Conservation (phyloP, 2,113 vertebrate species). For the Vanacampus margaritifer region DNA sequence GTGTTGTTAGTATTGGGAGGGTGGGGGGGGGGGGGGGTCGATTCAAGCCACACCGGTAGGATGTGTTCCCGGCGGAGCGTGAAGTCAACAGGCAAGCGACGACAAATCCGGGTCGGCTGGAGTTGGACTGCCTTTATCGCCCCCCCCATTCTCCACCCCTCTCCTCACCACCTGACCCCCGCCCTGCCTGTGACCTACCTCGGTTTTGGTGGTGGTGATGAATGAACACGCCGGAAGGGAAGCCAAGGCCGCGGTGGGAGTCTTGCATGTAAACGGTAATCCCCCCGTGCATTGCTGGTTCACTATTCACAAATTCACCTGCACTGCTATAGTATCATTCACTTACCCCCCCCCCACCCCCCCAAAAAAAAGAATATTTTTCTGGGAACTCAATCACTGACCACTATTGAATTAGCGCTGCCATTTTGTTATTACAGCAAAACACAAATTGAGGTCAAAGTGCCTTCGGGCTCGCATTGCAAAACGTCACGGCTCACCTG, state of each 20-base stretch:
- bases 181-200: constrained; percentile 32
- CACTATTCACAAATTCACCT: not conserved
- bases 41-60: not conserved
- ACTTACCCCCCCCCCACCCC: too few species aligned
- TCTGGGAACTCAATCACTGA: too few species aligned
- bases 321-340: not conserved
- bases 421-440: too few species aligned
- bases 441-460: too few species aligned
- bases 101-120: not conserved
- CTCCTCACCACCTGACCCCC: not conserved
- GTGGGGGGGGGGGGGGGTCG: constrained; percentile 15
- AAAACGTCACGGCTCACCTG: too few species aligned
- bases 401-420: too few species aligned
- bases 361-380: too few species aligned
- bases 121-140: constrained; percentile 34
- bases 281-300: not conserved
- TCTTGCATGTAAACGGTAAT: not conserved
- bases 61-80: constrained; percentile 26
- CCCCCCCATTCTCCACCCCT: not conserved
- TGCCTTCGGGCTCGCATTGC: too few species aligned
- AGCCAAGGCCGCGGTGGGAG: constrained; percentile 51
- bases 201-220: constrained; percentile 48
- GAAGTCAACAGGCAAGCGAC: constrained; percentile 4
- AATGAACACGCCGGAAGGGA: constrained; percentile 48
- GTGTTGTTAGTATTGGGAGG: constrained; percentile 7